Percentiles rank a stretch among this genome's conserved stretches.
phyloP scores from a whole-genome alignment of 2,113 vertebrate genomes.

The Saguinus midas region DNA sequence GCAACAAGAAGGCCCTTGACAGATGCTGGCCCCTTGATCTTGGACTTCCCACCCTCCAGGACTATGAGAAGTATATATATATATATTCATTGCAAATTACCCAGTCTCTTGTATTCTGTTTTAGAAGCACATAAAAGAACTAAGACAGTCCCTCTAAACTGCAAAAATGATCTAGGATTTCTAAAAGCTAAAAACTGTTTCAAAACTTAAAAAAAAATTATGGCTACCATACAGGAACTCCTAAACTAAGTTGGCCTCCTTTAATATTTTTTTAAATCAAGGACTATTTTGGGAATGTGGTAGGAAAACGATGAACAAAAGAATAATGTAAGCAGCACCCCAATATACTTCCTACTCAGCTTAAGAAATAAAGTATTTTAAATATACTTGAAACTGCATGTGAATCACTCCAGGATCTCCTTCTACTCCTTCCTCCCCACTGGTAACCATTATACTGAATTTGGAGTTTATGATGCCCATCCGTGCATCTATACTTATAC shows the following conservation, averaged over 20 bases:
- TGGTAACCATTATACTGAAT: not conserved
- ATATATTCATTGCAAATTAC: not conserved
- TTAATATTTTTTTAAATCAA: not conserved
- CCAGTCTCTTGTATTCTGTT: not conserved
- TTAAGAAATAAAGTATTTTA: not conserved
- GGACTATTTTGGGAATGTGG: not conserved
- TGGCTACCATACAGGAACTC: not conserved
- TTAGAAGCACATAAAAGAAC: not conserved
- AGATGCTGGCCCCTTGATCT: not conserved
- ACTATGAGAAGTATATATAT: not conserved
- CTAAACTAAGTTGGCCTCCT: not conserved
- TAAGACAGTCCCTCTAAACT: not conserved
- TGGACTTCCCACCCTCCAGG: not conserved
- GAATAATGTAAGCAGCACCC: not conserved
- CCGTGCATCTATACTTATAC: not conserved
- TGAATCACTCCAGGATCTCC: not conserved
- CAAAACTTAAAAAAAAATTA: not conserved
- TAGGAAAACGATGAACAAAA: not conserved
- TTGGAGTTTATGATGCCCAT: not conserved
- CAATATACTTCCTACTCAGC: not conserved
- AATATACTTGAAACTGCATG: not conserved
- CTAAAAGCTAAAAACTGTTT: constrained; percentile 2
- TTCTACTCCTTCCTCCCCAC: not conserved
- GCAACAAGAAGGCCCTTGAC: not conserved
- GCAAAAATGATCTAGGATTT: not conserved